These are phyloP conservation scores for Lasaia peninsularis DNA, from an alignment of 1,140 invertebrate species.

Conservation along the genomic window DNA sequence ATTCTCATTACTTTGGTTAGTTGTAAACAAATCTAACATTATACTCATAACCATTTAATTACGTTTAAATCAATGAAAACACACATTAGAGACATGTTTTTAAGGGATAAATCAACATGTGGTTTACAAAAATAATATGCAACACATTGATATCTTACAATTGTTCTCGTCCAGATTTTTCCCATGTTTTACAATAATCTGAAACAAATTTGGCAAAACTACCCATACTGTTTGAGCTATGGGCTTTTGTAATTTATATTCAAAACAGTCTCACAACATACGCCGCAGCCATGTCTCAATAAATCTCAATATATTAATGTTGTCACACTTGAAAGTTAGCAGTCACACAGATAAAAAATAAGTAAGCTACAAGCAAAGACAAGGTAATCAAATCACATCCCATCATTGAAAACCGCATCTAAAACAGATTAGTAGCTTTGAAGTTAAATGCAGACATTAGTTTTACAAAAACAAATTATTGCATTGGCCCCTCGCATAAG, in stretches of 20 bases:
- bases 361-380: too few relatives aligned
- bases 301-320: slow-evolving; percentile 12
- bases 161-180: slow-evolving; percentile 68
- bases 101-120: slow-evolving; percentile 45
- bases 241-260: slow-evolving; percentile 24
- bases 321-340: not conserved
- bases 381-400: too few relatives aligned
- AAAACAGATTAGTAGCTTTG: too few relatives aligned
- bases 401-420: too few relatives aligned
- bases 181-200: slow-evolving; percentile 72
- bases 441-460: too few relatives aligned
- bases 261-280: slow-evolving; percentile 41
- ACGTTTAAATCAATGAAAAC: not conserved
- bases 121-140: slow-evolving; percentile 26
- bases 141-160: slow-evolving; percentile 51
- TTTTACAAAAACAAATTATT: too few relatives aligned
- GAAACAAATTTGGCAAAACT: slow-evolving; percentile 61
- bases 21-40: too few relatives aligned
- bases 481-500: too few relatives aligned
- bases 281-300: slow-evolving; percentile 41
- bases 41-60: not conserved
- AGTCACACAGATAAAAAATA: too few relatives aligned
- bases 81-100: not conserved
- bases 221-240: slow-evolving; percentile 43
- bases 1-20: not conserved